Evolutionary conservation across 2,888 invertebrate genomes (phyloP).

Genomic region (Neoaliturus tenellus): DNA sequence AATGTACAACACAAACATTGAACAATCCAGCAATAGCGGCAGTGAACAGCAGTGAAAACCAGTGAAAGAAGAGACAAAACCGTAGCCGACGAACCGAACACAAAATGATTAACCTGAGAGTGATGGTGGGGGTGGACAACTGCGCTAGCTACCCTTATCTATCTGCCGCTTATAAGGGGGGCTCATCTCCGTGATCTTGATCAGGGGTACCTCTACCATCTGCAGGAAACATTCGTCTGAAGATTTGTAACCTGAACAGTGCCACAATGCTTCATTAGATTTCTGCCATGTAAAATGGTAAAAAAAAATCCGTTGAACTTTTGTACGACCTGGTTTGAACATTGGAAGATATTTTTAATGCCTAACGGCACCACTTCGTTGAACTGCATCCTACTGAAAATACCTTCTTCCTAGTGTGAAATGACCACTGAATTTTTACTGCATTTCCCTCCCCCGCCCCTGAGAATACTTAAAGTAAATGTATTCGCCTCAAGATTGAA

Average conservation of each 20-base stretch:
- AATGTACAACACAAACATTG: neutral
- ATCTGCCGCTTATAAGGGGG: neutral
- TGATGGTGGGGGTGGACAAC: neutral
- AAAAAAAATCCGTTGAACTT: no score
- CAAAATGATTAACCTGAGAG: conserved; percentile 34
- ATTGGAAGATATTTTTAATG: no score
- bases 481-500: no score
- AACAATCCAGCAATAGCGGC: neutral
- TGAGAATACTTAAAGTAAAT: no score
- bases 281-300: no score
- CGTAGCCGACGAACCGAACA: neutral
- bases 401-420: no score
- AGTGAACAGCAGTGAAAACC: conserved; percentile 12
- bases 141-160: conserved; percentile 42
- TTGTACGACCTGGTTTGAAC: no score
- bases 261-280: neutral
- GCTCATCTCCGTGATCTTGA: conserved; percentile 31
- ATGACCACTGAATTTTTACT: no score
- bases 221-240: conserved; percentile 15
- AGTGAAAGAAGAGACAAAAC: conserved; percentile 22
- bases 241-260: conserved; percentile 27
- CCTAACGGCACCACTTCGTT: no score
- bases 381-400: no score
- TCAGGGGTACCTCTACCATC: conserved; percentile 37
- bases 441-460: no score